phyloP scores from a whole-genome alignment of 2,113 vertebrate genomes.

The Nibea coibor region DNA sequence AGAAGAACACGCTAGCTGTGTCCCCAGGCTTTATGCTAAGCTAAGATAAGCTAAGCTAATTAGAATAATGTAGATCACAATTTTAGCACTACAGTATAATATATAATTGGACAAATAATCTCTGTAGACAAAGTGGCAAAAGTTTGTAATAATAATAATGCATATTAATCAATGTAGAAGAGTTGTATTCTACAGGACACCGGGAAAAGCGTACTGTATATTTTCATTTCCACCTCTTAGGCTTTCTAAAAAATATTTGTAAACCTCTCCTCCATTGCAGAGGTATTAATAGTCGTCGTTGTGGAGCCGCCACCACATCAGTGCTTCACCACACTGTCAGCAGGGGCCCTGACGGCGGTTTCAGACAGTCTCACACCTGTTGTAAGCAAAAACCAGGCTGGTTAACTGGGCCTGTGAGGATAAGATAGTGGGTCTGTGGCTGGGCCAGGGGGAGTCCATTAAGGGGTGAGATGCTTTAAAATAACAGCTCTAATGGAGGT shows the following conservation, averaged over 20 bases:
- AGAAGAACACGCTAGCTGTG: background rate
- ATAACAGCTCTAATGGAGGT: constrained; percentile 80
- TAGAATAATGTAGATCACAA: no score
- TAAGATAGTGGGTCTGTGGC: constrained; percentile 76
- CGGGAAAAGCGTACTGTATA: background rate
- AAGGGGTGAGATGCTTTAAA: constrained; percentile 76
- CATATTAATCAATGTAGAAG: background rate
- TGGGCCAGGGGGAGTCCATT: constrained; percentile 73
- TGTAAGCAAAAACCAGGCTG: constrained; percentile 56
- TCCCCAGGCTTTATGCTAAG: background rate
- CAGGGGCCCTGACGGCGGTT: constrained; percentile 48
- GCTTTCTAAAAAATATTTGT: constrained; percentile 42
- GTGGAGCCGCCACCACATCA: constrained; percentile 67
- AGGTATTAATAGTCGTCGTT: constrained; percentile 65
- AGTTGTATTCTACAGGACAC: background rate
- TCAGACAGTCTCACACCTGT: constrained; percentile 73
- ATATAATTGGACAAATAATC: no score
- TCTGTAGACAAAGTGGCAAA: background rate
- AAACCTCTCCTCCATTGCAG: constrained; percentile 50
- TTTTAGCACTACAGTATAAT: no score
- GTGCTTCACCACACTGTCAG: constrained; percentile 52
- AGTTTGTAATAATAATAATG: no score
- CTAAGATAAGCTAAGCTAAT: background rate
- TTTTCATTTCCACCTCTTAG: constrained; percentile 16
- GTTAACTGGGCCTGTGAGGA: constrained; percentile 71